A percentile compares a stretch with the other conserved stretches of the same genome.
Conservation (phyloP, 2,113 vertebrate species). For the Podarcis cretensis region DNA sequence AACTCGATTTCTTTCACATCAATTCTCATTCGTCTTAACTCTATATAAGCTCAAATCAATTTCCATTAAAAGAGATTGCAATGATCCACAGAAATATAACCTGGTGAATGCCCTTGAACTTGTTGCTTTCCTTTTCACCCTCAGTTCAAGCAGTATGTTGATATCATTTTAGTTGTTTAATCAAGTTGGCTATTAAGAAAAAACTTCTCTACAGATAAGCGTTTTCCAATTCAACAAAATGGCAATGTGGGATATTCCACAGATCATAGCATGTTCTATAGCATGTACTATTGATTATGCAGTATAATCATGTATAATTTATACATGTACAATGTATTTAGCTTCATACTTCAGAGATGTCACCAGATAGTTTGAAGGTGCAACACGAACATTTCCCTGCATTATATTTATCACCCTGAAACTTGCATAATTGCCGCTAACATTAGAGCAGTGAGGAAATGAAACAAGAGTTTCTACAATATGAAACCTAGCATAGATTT, state of each 20-base stretch:
- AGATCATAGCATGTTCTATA: not conserved
- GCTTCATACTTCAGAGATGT: not conserved
- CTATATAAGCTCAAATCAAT: not conserved
- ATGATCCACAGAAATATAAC: not conserved
- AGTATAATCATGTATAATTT: not conserved
- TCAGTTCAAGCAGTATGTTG: not conserved
- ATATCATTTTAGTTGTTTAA: not conserved
- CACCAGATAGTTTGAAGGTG: conserved; percentile 28
- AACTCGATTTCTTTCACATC: not conserved
- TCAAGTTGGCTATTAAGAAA: not conserved
- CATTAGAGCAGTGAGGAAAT: conserved; percentile 7
- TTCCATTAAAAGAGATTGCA: not conserved
- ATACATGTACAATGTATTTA: not conserved
- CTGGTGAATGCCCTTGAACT: not conserved
- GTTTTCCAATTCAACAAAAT: conserved; percentile 8
- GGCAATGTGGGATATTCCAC: conserved; percentile 5
- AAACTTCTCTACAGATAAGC: not conserved
- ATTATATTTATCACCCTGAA: conserved; percentile 19
- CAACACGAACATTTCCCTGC: conserved; percentile 10
- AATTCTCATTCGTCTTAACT: conserved; percentile 8
- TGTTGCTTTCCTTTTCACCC: not conserved
- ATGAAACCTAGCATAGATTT: conserved; percentile 29
- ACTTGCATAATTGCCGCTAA: not conserved
- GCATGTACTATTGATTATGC: not conserved
- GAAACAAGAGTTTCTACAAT: conserved; percentile 25